Evolutionary conservation across 2,888 invertebrate species (phyloP), one percentile per base, ranked within the genome.

Genomic region (Sarcophaga caerulescens): DNA sequence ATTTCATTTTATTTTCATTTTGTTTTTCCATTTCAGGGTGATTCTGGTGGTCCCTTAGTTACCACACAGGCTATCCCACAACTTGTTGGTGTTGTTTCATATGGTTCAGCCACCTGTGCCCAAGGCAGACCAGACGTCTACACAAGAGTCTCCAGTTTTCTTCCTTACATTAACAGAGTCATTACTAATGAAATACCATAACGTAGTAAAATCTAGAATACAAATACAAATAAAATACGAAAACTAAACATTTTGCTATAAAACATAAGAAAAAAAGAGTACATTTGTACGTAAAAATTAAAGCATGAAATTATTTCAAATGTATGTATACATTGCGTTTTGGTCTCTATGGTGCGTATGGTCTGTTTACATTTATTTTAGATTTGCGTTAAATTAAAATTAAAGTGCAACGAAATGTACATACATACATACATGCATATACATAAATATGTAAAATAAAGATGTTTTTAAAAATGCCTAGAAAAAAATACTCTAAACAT

Each of bases 21-120:
- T 35, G 81, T 83, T 63, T 78, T 87, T 6, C 17, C 23, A 63
- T 87, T 80, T 74, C 84, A 93, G 93, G 93, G 93, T 85, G 93
- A 93, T 87, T 93, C 93, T 60, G 93, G 93, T 79, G 93, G 93
- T 63, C 93, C 93, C 19, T 87, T 93, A 57, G 90, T 92, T n/a
- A 89, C 89, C 78, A 80, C 89, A 2, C 89, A 87, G n/a, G 87
- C 78, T 25, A 66, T 81, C 70, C 84, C 88, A 17, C 90, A 90
- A 11, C 89, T 92, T 68, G 91, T 92, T 70, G 93, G 93, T 60
- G 88, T 92, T 74, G 93, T 93, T 19, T 93, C 93, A 0, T 93
- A 93, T 80, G 93, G 93, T 80, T 89, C 90, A 21, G 84, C 89
- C 79, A 89, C 88, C 57, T 92, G 92, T 85, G 92, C 92, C 73